Evolutionary conservation across 2,113 vertebrate species (phyloP).

Genomic region (Acanthochromis polyacanthus): DNA sequence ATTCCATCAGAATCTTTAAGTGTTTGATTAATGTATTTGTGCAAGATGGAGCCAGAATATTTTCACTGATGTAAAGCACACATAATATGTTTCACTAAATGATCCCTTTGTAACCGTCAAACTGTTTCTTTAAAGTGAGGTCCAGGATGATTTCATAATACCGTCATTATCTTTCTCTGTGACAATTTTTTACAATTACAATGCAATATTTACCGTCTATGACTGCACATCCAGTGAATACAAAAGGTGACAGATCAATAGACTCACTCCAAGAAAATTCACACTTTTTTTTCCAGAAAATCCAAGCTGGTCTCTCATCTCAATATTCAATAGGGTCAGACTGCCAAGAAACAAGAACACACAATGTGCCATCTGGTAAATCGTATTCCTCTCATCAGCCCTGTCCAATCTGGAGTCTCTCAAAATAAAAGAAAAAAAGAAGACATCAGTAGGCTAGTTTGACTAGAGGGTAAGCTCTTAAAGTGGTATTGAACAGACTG

Average conservation of each 20-base stretch:
- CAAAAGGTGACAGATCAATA: slow-evolving; percentile 63
- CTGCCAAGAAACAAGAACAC: slow-evolving; percentile 80
- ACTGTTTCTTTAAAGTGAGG: slow-evolving; percentile 6
- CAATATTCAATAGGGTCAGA: slow-evolving; percentile 81
- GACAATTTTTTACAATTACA: not conserved
- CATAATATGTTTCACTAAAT: not conserved
- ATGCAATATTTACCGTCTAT: slow-evolving; percentile 3
- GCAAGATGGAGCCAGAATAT: slow-evolving; percentile 5
- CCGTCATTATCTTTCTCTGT: not conserved
- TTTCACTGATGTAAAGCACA: not conserved
- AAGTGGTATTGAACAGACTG: slow-evolving; percentile 44
- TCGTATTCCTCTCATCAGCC: slow-evolving; percentile 73
- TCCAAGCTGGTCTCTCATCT: slow-evolving; percentile 78
- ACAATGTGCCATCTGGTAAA: slow-evolving; percentile 85
- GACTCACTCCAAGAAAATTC: slow-evolving; percentile 66
- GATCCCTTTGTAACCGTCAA: not conserved
- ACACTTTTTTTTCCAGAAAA: slow-evolving; percentile 59
- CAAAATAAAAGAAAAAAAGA: slow-evolving; percentile 27
- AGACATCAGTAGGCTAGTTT: slow-evolving; percentile 59
- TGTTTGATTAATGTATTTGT: slow-evolving; percentile 25
- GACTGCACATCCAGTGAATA: slow-evolving; percentile 34
- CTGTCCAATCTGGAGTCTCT: slow-evolving; percentile 75
- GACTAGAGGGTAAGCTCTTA: slow-evolving; percentile 57
- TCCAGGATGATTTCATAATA: slow-evolving; percentile 1
- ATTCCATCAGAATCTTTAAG: not conserved